These are phyloP conservation scores for Amphimedon queenslandica DNA, from an alignment of 37 sponge, comb jelly and placozoan species.

Conservation along the genomic window DNA sequence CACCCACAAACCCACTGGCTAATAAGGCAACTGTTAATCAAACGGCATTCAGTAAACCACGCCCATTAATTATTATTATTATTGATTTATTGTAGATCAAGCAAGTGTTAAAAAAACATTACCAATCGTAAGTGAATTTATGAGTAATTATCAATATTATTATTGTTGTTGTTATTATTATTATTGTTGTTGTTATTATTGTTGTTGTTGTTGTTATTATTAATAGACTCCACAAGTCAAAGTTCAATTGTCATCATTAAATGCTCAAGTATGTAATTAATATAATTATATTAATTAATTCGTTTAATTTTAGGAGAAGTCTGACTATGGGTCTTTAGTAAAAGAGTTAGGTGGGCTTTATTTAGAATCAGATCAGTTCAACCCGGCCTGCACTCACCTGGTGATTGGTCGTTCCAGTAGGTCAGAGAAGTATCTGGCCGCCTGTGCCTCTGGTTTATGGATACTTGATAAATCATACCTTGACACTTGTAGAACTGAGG, in stretches of 20 bases:
- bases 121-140: too few species aligned
- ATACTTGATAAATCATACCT: conserved; percentile 76
- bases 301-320: conserved; percentile 41
- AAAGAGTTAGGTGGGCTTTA: conserved; percentile 67
- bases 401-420: conserved; percentile 69
- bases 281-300: too few species aligned
- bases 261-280: not conserved
- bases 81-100: too few species aligned
- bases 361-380: conserved; percentile 51
- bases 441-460: conserved; percentile 89
- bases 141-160: too few species aligned
- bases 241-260: not conserved
- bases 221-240: not conserved
- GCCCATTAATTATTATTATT: too few species aligned
- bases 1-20: too few species aligned
- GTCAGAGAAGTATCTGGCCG: conserved; percentile 84
- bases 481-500: conserved; percentile 61
- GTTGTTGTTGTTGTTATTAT: too few species aligned
- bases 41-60: too few species aligned
- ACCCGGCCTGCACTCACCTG: conserved; percentile 68
- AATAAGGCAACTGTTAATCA: too few species aligned
- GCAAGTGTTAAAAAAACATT: too few species aligned
- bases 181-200: too few species aligned
- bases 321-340: conserved; percentile 63
- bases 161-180: too few species aligned